Evolutionary conservation across 2,797 vertebrate species (phyloP), one percentile per base, ranked within the genome.

Genomic region (Salarias fasciatus): DNA sequence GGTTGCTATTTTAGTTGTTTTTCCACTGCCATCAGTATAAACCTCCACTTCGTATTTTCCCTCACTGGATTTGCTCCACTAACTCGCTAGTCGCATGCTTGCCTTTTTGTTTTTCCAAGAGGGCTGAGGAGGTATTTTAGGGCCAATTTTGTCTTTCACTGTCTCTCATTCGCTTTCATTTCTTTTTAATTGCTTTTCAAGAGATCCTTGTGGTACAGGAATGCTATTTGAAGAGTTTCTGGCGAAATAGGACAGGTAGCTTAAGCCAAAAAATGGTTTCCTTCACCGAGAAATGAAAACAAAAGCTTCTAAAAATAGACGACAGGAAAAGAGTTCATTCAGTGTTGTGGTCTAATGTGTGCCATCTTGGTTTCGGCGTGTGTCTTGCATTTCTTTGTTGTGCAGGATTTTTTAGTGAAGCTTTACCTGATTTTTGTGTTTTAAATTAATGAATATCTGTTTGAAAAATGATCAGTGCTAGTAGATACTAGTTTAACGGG

Each of bases 121-220:
- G 53, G 74, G 72, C 73, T 48, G 48, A 63, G 33, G 55, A 78
- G 83, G 78, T 86, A 88, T 90, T 90, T 84, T 70, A 37, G 72
- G 77, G 36, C 37, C 67, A 55, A 43, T 73, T 80, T 79, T 77
- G 64, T 83, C 54, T 71, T 66, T 72, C 41, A 48, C 56, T 75
- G 72, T 89, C 77, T 82, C 47, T 60, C 72, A 74, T 80, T 83
- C 77, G 72, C 78, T 79, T 82, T 84, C 65, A 73, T 83, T 84
- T 78, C 51, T 80, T 86, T 87, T 52, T 73, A 87, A 91, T 86
- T 68, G 62, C 82, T 89, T 91, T 91, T 91, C 85, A 91, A 91
- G 86, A 82, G 63, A 62, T 77, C 55, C 53, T 81, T 79, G 81
- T 52, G 75, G 84, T 70, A 57, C 59, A 66, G 82, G 70, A 80